These are phyloP conservation scores for Diadophis punctatus DNA, from an alignment of 2,113 vertebrate species.

Conservation along the genomic window DNA sequence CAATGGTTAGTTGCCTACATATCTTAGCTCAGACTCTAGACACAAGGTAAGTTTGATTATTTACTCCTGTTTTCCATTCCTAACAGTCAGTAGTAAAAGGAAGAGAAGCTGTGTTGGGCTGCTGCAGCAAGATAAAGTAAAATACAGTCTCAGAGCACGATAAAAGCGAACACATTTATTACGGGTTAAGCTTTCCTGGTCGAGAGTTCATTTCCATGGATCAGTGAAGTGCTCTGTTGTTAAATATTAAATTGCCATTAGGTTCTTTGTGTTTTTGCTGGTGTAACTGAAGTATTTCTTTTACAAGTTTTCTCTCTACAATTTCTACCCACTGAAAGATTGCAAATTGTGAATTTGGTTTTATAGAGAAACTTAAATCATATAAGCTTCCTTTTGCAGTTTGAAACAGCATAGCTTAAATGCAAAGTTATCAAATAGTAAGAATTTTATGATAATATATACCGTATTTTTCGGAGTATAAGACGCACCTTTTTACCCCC, in stretches of 20 bases:
- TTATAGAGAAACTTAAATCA: not conserved
- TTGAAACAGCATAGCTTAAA: not conserved
- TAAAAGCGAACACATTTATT: not conserved
- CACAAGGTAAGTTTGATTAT: conserved; percentile 77
- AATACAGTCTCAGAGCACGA: not conserved
- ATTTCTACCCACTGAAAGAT: not conserved
- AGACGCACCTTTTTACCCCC: no score
- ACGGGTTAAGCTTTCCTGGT: not conserved
- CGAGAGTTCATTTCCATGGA: not conserved
- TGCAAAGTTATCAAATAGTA: not conserved
- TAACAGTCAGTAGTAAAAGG: not conserved
- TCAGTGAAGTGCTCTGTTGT: not conserved
- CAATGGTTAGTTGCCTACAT: conserved; percentile 97
- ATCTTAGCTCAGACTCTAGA: conserved; percentile 97
- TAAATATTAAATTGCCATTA: not conserved
- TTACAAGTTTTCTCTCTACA: not conserved
- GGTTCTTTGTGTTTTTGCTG: not conserved
- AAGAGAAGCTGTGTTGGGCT: not conserved
- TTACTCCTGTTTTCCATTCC: not conserved
- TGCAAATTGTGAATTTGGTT: not conserved
- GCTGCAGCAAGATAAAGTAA: not conserved
- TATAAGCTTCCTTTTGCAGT: not conserved
- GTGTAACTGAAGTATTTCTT: not conserved
- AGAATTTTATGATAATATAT: not conserved
- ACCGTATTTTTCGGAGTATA: no score